Conservation (phyloP, 2,888 invertebrate species). For the Pogonocherus hispidulus region DNA sequence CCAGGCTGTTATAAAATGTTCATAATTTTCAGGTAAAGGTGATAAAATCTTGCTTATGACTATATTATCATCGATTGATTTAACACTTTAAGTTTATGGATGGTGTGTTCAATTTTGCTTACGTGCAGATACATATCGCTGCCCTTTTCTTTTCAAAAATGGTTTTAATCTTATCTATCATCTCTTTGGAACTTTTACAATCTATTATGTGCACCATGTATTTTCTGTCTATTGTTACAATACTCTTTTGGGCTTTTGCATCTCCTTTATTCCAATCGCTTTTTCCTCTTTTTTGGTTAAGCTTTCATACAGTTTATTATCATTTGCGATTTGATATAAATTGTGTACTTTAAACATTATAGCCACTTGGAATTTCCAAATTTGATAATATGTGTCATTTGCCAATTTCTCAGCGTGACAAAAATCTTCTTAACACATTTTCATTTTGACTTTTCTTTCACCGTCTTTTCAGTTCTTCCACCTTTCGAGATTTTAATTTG, state of each 20-base stretch:
- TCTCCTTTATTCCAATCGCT: conserved; percentile 30
- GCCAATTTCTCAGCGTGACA: conserved; percentile 25
- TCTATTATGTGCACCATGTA: conserved; percentile 30
- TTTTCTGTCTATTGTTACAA: conserved; percentile 28
- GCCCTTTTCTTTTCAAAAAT: background rate
- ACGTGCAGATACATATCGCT: conserved; percentile 8
- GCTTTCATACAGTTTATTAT: conserved; percentile 3
- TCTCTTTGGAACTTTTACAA: conserved; percentile 27
- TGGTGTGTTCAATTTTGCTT: conserved; percentile 7
- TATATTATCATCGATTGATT: conserved; percentile 11
- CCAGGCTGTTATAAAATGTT: conserved; percentile 3
- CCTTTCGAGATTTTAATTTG: too few species aligned
- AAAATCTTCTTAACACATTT: conserved; percentile 1
- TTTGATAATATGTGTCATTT: conserved; percentile 23
- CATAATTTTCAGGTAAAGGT: background rate
- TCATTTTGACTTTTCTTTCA: background rate
- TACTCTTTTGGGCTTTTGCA: conserved; percentile 33
- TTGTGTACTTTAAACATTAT: conserved; percentile 30
- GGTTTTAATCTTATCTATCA: conserved; percentile 7
- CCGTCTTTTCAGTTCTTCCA: background rate
- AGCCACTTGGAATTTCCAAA: conserved; percentile 37
- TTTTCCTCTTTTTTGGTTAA: conserved; percentile 29
- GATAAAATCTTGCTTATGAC: conserved; percentile 6
- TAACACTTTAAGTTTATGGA: conserved; percentile 8
- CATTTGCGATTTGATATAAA: conserved; percentile 32